Conservation (phyloP, 2,888 invertebrate species). For the Tetragnatha montana region DNA sequence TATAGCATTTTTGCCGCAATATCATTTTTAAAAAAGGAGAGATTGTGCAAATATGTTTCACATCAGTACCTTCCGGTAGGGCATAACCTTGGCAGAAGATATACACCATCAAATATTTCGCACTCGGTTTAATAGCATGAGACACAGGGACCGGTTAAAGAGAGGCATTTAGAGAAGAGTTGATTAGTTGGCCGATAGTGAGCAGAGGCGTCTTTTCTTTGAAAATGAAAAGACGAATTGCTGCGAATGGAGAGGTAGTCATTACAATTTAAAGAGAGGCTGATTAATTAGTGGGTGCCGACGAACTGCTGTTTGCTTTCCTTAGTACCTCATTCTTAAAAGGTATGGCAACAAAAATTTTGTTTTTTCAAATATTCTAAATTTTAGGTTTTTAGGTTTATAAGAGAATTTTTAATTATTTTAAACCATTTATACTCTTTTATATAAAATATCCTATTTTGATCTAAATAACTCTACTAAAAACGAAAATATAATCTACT, state of each 20-base stretch:
- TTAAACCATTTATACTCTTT: neutral
- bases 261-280: neutral
- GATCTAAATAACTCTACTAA: too few species aligned
- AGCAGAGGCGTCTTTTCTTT: neutral
- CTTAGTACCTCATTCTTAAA: neutral
- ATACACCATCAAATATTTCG: slow-evolving; percentile 31
- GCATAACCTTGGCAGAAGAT: slow-evolving; percentile 45
- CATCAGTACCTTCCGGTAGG: slow-evolving; percentile 21
- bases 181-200: slow-evolving; percentile 6
- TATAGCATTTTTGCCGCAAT: slow-evolving; percentile 29
- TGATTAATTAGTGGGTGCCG: neutral
- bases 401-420: neutral
- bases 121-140: slow-evolving; percentile 20
- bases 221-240: neutral
- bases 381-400: neutral
- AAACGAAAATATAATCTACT: too few species aligned
- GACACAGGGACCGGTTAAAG: slow-evolving; percentile 26
- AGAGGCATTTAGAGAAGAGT: slow-evolving; percentile 5
- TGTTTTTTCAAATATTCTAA: neutral
- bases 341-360: neutral
- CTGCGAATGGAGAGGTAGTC: neutral
- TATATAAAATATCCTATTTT: neutral
- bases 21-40: slow-evolving; percentile 12
- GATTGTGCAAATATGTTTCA: slow-evolving; percentile 43
- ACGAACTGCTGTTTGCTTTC: neutral